Base-by-base conservation (phyloP, 2,888 invertebrate genomes). In the Melinaea menophilus region DNA sequence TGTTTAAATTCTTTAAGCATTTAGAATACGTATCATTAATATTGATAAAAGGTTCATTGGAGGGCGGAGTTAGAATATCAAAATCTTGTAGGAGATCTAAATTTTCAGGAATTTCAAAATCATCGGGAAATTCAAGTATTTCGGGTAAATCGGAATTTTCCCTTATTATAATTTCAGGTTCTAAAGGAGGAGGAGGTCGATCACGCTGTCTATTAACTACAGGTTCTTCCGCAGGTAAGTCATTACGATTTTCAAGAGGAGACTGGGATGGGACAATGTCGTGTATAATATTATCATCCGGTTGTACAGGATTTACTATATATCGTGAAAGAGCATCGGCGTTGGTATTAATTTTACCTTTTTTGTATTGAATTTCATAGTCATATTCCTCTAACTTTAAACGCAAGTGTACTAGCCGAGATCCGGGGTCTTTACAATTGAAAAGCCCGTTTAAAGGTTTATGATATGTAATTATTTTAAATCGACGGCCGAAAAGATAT, bases 301-400 rank as follows among this genome's bases (percentile, higher is more conserved):
- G 3, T 4, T 31, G 33, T 13, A 33, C 11, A 4, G 45, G 11
- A 13, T 41, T 56, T 45, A 35, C 35, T 3, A 35, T 5, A 35
- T 35, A 35, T 65, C 74, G 64, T 2, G 76, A 75, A 7, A 74
- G 45, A 2, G 73, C 73, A 37, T 75, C 73, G n/a, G 74, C 73
- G 13, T 76, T 75, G 1, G 72, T 73, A 7, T 75, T 74, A 12
- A 58, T 5, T 65, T 67, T 69, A 0, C 73, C 73, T 56, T 74
- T 75, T 67, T 74, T 75, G 56, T 76, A 70, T n/a, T 66, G 34
- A 12, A 77, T 71, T 0, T 71, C 62, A 46, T 62, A 75, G 31
- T 76, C 69, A 41, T 74, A 77, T 62, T 78, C 73, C 45, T 68
- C 71, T 63, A 76, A 61, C 63, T 72, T 76, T 2, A 65, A 51